Percentiles rank a stretch among this genome's conserved stretches.
Conservation (phyloP, 2,113 vertebrate genomes). For the Limanda limanda region DNA sequence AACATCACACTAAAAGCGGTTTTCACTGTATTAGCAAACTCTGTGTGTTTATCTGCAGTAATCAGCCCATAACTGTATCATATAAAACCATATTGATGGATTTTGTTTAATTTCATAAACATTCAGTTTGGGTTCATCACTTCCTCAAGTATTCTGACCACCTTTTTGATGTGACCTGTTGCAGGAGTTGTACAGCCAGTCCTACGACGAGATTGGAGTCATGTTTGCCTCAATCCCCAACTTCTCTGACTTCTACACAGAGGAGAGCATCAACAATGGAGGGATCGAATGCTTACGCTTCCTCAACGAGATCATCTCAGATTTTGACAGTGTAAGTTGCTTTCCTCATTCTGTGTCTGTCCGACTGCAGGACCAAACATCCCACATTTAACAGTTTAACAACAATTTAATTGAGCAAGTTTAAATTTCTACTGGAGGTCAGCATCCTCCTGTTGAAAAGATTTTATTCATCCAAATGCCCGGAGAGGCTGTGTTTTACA, state of each 20-base stretch:
- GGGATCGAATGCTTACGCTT: constrained; percentile 96
- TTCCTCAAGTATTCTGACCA: neutral
- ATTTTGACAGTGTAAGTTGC: constrained; percentile 91
- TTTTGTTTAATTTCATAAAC: neutral
- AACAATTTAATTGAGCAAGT: too few species aligned
- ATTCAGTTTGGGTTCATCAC: neutral
- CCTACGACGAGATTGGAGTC: constrained; percentile 96
- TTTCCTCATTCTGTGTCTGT: neutral
- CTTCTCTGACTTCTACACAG: constrained; percentile 97
- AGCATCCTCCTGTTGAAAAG: too few species aligned
- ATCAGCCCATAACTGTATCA: neutral
- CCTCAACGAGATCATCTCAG: constrained; percentile 98
- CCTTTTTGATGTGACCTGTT: neutral
- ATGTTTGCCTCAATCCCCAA: constrained; percentile 99
- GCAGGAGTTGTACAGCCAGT: constrained; percentile 96
- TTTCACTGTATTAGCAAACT: too few species aligned
- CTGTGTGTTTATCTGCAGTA: neutral
- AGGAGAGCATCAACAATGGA: constrained; percentile 97
- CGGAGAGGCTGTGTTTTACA: too few species aligned
- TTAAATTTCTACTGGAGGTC: too few species aligned
- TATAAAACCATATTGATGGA: neutral
- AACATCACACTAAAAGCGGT: too few species aligned
- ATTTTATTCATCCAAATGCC: too few species aligned
- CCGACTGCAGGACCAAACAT: too few species aligned
- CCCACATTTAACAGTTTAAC: too few species aligned